Base-by-base conservation (phyloP, 1,140 invertebrate genomes). In the Drosophila mayri region DNA sequence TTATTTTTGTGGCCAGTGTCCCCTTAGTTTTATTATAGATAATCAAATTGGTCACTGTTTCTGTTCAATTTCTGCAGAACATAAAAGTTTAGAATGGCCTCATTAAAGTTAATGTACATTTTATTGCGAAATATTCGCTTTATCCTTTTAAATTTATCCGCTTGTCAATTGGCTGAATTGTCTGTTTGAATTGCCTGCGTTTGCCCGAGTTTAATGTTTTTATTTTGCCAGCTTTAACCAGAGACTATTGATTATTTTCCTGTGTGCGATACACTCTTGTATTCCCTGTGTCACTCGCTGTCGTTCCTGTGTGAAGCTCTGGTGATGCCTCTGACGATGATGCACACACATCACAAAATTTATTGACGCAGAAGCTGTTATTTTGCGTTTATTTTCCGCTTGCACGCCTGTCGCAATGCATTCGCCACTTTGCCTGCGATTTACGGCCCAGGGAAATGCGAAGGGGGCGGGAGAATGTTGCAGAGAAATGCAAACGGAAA, bases 261-360 rank as follows among this genome's bases (percentile, higher is more conserved):
- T 20, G 18, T 5, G 43, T 25, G 30, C 41, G 0, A n/a, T 25
- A 1, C 14, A 8, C 20, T 54, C 50, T 16, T 11, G 14, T 30
- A 35, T 41, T 47, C 25, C 20, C 18, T 12, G n/a, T 30, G 20
- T 22, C 28, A 58, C 18, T 60, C 12, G 35, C 35, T 30, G 16
- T 28, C n/a, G 28, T 7, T 16, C 11, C 43, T 35, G 28, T 18
- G 22, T 3, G 40, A 47, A 52, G 62, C 47, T 30, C 68, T 25
- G 35, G 25, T 68, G 22, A 22, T 57, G 52, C 46, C 46, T 50
- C 35, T 43, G 77, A 55, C 46, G 63, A 52, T 76, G 76, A 57
- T 71, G 66, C 61, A 62, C 73, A 62, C 73, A 83, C 66, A 88
- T 79, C 83, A 70, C 60, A 66, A 57, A 87, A 81, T 90, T 90